These are phyloP conservation scores for Platycheirus albimanus DNA, from an alignment of 2,888 invertebrate species.

Conservation along the genomic window DNA sequence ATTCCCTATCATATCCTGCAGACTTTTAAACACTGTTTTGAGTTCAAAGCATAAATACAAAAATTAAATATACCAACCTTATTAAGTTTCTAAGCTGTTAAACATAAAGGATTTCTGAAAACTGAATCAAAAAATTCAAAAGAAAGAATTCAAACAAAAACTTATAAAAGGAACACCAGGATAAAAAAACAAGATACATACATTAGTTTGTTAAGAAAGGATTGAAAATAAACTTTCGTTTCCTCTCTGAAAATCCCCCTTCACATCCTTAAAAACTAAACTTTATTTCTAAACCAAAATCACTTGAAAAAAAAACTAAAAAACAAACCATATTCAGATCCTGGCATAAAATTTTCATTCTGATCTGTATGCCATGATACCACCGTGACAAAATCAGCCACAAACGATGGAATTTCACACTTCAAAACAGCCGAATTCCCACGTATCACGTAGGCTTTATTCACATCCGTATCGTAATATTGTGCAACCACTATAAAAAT, in stretches of 20 bases:
- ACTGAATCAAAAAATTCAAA: too few relatives aligned
- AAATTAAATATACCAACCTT: too few relatives aligned
- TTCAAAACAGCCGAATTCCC: constrained; percentile 94
- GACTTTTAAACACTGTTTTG: too few relatives aligned
- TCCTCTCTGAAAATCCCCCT: constrained; percentile 24
- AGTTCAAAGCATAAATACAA: too few relatives aligned
- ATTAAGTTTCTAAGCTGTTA: too few relatives aligned
- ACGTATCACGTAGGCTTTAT: constrained; percentile 94
- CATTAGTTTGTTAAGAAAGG: too few relatives aligned
- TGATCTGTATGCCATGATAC: constrained; percentile 92
- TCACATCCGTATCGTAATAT: constrained; percentile 94
- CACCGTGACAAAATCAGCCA: constrained; percentile 95
- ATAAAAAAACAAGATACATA: constrained; percentile 13
- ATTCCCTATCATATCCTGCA: too few relatives aligned
- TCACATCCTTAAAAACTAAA: constrained; percentile 19
- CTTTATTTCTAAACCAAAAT: not conserved
- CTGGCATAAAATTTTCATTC: constrained; percentile 82
- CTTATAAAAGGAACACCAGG: not conserved
- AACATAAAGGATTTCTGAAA: too few relatives aligned
- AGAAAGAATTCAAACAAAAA: constrained; percentile 2
- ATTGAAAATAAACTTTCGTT: not conserved
- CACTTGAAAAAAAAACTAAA: not conserved
- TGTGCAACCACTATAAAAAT: constrained; percentile 91
- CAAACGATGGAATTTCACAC: constrained; percentile 95
- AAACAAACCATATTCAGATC: constrained; percentile 82